Evolutionary conservation across 2,113 vertebrate species (phyloP), one percentile per base, ranked within the genome.

Genomic region (Vulpes ferrilata): DNA sequence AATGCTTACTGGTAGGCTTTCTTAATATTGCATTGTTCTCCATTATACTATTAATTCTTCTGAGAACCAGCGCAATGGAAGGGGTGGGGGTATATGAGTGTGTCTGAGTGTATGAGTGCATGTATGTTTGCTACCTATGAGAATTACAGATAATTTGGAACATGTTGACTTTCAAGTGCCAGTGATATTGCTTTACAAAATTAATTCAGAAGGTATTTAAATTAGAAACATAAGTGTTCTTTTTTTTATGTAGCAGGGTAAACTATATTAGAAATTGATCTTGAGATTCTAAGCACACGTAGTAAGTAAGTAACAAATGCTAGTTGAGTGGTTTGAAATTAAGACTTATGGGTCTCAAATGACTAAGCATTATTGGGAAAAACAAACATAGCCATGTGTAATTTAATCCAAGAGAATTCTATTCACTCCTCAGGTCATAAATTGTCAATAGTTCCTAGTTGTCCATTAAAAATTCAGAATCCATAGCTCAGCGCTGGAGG

Each of bases 181-280:
- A n/a, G n/a, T 5, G 38, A 11, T 73, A 57, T n/a, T 60, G 12
- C 59, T 81, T 78, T 73, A 95, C 9, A 62, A 87, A 86, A 93
- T 81, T 53, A 12, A 12, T 86, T 76, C 22, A 64, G 11, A 78
- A 78, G 67, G 65, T 53, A 83, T 95, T 86, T 93, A 90, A 73
- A 38, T 79, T 81, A 60, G 23, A 86, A 95, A 87, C 69, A 4
- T 25, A 84, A 53, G 32, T 53, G 19, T 80, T 92, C 64, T 67
- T 86, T 85, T 78, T 73, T 90, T n/a, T 69, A 79, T 79, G 30
- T 19, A 88, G n/a, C 11, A 30, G 11, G 15, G 79, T 95, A 71
- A 96, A 82, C 30, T 83, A 51, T 88, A 71, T 25, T 62, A 83
- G 15, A 83, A 57, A 93, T 86, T 65, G 48, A 93, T 78, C 65